phyloP scores from a whole-genome alignment of 2,113 vertebrate genomes.

The Mastomys coucha region DNA sequence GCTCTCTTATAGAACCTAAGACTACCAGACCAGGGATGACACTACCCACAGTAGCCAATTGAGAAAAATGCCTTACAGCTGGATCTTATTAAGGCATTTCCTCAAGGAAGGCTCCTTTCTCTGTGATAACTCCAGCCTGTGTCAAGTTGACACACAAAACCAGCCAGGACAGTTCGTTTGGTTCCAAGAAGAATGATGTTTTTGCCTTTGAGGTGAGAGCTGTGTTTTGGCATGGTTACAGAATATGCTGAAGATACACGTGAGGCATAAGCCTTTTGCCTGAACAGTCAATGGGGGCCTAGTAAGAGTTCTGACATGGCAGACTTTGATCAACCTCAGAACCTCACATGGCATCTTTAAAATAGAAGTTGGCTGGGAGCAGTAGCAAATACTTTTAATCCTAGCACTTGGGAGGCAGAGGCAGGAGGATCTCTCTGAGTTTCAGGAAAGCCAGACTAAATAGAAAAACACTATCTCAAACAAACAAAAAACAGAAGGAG shows the following conservation, averaged over 20 bases:
- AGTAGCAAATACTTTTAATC: not conserved
- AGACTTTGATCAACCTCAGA: not conserved
- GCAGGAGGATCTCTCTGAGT: not conserved
- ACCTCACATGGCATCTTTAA: slow-evolving; percentile 13
- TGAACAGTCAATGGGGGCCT: not conserved
- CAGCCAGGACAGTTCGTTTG: too few species aligned
- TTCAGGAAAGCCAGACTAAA: not conserved
- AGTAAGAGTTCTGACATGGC: not conserved
- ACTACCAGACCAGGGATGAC: too few species aligned
- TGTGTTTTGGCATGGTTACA: not conserved
- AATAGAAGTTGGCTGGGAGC: not conserved
- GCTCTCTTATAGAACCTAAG: too few species aligned
- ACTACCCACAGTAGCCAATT: too few species aligned
- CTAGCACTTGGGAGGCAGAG: not conserved
- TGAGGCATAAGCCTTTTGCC: not conserved
- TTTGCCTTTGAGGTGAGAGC: not conserved
- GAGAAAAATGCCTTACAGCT: too few species aligned
- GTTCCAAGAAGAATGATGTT: not conserved
- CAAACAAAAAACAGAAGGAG: slow-evolving; percentile 9
- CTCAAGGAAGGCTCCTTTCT: too few species aligned
- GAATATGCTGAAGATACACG: not conserved
- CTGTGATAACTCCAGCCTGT: too few species aligned
- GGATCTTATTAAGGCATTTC: too few species aligned
- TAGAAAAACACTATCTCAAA: not conserved
- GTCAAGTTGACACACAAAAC: too few species aligned